Evolutionary conservation across 1,140 invertebrate species (phyloP), one percentile per base, ranked within the genome.

Genomic region (Ceratina calcarata): DNA sequence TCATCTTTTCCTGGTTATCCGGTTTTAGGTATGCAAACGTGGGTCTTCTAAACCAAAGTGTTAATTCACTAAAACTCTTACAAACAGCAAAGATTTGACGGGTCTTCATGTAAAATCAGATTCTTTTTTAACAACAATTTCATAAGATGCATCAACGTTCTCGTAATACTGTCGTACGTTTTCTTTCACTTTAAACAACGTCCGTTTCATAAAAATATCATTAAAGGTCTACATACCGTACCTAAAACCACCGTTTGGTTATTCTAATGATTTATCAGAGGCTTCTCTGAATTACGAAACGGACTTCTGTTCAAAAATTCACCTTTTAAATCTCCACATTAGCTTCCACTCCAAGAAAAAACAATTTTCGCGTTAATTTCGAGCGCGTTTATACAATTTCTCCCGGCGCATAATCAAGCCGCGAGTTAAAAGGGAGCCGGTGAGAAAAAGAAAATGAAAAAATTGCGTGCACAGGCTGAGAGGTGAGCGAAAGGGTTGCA

Each of bases 331-430:
- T 72, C 60, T 12, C 6, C 15, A 0, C 2, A 4, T 15, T 13
- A 4, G 60, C 2, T 4, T 15, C 22, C 8, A 22, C 49, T 24
- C 16, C 27, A 16, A 60, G 22, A 16, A 1, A n/a, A n/a, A 64
- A 77, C 45, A 20, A 58, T 24, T 57, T 37, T 16, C 69, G 32
- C 61, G 69, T 65, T 72, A 73, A 79, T 79, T 73, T 65, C 70
- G 3, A 58, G 0, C 32, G 78, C 67, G 75, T 49, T 69, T 62
- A 60, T 80, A 72, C 83, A 83, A 77, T 84, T 80, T 72, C 51
- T 22, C 70, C 37, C 37, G 61, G 68, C 75, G 82, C 45, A 58
- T 60, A 62, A 67, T 32, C 80, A 60, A 22, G 60, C 53, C 51
- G n/a, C 22, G 66, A 20, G 12, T 20, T 32, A 32, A 70, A 70